Evolutionary conservation across 1,140 invertebrate genomes (phyloP), one percentile per base, ranked within the genome.

Genomic region (Drosophila neocordata): DNA sequence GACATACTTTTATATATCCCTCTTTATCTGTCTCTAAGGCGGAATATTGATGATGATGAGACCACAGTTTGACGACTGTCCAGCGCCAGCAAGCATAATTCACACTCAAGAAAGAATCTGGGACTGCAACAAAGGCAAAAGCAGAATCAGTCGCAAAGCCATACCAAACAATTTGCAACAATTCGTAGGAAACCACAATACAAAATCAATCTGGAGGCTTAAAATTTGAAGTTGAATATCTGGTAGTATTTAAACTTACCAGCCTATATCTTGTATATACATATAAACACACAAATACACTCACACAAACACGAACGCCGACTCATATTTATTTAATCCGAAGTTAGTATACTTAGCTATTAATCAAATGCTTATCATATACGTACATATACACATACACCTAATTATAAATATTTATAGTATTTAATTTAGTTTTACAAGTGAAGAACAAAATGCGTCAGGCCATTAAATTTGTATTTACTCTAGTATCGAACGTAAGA

Each of bases 11-110:
- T 27, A 64, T 67, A 58, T 64, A 7, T 12, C 15, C n/a, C n/a
- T 59, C 48, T 62, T 37, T 35, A 12, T 69, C 27, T 35, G 13
- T 48, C 77, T 78, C 79, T 8, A 48, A 91, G 90, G 90, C 90
- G 88, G 83, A 90, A 91, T 91, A 91, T 91, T 91, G 90, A 91
- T 90, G 90, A 91, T 73, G 90, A 91, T 77, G 90, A 91, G 65
- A 91, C 90, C 69, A 91, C 90, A 41, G 90, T 91, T 68, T 91
- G 90, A 91, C 80, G 75, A 83, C 67, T 76, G 69, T 22, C 75
- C 52, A 71, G 56, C 51, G 56, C 51, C 18, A 48, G n/a, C 1
- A 20, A 48, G 20, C 41, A 48, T 20, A 15, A 48, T 48, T 48
- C 18, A 11, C 41, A 20, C 4, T 8, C 11, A 65, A 76, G 67